Evolutionary conservation across 2,888 invertebrate species (phyloP), one percentile per base, ranked within the genome.

Genomic region (Vannuccia rotundouncinata): DNA sequence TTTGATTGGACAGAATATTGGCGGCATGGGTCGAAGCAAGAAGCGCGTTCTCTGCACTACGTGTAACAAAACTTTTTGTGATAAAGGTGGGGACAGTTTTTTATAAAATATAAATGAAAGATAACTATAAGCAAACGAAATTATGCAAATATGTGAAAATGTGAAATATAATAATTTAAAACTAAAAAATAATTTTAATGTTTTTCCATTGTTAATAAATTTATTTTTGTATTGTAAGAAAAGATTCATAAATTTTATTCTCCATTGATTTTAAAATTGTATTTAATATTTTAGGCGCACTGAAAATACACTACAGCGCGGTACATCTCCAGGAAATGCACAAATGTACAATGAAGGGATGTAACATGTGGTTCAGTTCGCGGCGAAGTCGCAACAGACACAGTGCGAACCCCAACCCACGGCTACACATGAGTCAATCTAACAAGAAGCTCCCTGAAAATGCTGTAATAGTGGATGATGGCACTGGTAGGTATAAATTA

Each of bases 331-430:
- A 97, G 60, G 99, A 99, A 90, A 99, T 99, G 98, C 99, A 99
- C 89, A 95, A 95, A 89, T 99, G 99, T 87, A 97, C 98, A 0
- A 96, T 99, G 0, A 95, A 95, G 87, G 97, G 97, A 0, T 98
- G 98, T 89, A 96, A 94, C 87, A 97, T 97, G 95, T 96, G 96
- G 95, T 98, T 98, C 87, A 97, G 96, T 88, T 97, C 96, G 13
- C 91, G 98, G 83, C 90, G 98, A 83, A 95, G 95, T 29, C 91
- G 98, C 78, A 98, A 98, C 86, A 91, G 98, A 0, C 98, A 98
- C 89, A 95, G 95, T 88, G 96, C 97, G 10, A 98, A 98, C 88
- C 97, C 97, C 0, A 98, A 98, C 89, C 98, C 98, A 0, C 98
- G 98, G 88, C 89, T 98, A 25, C 98, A 98, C 89, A 95, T 95